These are phyloP conservation scores for Leptura quadrifasciata DNA, from an alignment of 2,888 invertebrate genomes.

Conservation along the genomic window DNA sequence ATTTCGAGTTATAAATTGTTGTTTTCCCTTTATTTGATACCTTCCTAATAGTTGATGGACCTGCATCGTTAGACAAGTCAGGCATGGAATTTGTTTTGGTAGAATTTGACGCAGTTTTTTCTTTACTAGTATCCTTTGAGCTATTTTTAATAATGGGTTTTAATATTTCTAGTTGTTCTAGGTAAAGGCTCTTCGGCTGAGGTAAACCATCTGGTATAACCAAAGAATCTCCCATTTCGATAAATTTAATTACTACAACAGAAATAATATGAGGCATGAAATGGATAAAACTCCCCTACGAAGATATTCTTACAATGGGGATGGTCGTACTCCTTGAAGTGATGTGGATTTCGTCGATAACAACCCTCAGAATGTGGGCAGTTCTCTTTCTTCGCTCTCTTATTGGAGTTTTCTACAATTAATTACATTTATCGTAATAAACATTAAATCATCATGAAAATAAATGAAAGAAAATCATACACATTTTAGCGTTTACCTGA, in stretches of 20 bases:
- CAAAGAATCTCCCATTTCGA: constrained; percentile 74
- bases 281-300: neutral
- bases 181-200: constrained; percentile 76
- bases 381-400: constrained; percentile 72
- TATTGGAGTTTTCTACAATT: constrained; percentile 37
- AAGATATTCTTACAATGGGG: constrained; percentile 80
- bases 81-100: constrained; percentile 19
- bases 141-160: constrained; percentile 57
- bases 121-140: constrained; percentile 9
- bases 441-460: neutral
- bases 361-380: constrained; percentile 88
- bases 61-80: constrained; percentile 35
- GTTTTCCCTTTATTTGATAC: constrained; percentile 75
- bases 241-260: constrained; percentile 79
- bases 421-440: neutral
- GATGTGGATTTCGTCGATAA: constrained; percentile 89
- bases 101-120: constrained; percentile 1
- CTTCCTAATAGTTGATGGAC: constrained; percentile 38
- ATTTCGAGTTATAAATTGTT: constrained; percentile 68
- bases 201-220: constrained; percentile 77
- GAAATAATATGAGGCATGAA: neutral
- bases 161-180: constrained; percentile 79
- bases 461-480: neutral
- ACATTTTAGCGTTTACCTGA: constrained; percentile 16
- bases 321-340: constrained; percentile 88